Conservation (phyloP, 2,888 invertebrate genomes). For the Lypha dubia region DNA sequence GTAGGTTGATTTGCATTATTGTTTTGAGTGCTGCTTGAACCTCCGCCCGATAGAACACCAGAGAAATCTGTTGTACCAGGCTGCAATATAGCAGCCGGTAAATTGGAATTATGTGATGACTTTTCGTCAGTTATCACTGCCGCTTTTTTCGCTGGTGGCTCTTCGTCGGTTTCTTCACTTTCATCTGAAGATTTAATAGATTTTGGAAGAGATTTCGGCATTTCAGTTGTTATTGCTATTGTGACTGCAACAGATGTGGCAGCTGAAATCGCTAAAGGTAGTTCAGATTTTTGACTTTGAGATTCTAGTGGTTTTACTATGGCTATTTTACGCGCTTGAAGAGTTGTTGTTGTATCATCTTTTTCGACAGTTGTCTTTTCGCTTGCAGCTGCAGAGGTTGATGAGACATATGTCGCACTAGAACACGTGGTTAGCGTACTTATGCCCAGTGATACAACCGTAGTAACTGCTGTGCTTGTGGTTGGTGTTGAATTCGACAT, state of each 20-base stretch:
- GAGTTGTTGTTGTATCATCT: neutral
- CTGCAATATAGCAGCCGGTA: constrained; percentile 80
- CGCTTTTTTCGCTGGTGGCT: constrained; percentile 52
- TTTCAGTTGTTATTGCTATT: neutral
- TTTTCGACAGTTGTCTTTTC: constrained; percentile 4
- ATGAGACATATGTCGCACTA: neutral
- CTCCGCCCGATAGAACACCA: constrained; percentile 78
- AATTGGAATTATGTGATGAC: constrained; percentile 81
- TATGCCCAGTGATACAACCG: neutral
- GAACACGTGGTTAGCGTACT: neutral
- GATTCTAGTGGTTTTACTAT: constrained; percentile 46
- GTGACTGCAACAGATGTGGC: neutral
- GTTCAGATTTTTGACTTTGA: constrained; percentile 16
- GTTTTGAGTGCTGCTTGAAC: constrained; percentile 58
- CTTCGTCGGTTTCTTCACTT: constrained; percentile 75
- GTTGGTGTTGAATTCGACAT: constrained; percentile 41
- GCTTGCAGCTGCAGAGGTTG: neutral
- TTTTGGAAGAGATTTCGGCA: constrained; percentile 33
- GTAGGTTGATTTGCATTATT: constrained; percentile 68
- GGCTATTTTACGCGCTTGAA: constrained; percentile 60
- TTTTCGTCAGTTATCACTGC: constrained; percentile 77
- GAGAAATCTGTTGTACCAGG: constrained; percentile 80
- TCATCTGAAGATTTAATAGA: constrained; percentile 74
- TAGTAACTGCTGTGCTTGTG: constrained; percentile 18
- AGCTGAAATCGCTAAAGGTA: neutral